Base-by-base conservation (phyloP, 1,140 invertebrate species). In the Bombyx mandarina region DNA sequence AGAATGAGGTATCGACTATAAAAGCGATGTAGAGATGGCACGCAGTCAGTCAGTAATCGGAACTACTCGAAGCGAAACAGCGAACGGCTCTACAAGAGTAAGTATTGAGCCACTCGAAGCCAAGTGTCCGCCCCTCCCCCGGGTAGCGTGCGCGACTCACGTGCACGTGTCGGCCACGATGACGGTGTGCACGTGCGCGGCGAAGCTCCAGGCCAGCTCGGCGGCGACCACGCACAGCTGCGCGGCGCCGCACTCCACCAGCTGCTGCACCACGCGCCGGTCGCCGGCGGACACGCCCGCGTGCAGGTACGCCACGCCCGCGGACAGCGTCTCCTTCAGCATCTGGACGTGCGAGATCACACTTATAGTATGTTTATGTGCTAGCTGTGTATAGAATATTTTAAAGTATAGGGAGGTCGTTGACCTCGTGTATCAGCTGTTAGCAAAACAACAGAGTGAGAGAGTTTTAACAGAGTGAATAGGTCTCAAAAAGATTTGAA, bases 241-340 rank as follows among this genome's bases (percentile, higher is more conserved):
- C 52, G 99, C 94, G 0, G 98, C 98, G 4, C 96, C 97, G 10
- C 93, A 94, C 67, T 96, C 93, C 70, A 99, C 98, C 22, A 99
- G 88, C 75, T 97, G 94, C 74, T 99, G 95, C 3, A 99, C 97
- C 45, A 99, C 88, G 43, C 94, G 92, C 54, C 94, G 89, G 89
- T 99, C 99, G 43, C 92, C 91, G 0, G 91, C 73, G 4, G 92
- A 93, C 5, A 99, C 88, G 7, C 98, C 98, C 89, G 99, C 98
- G 82, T 99, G 98, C 9, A 99, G 89, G 86, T 98, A 99, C 3
- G 96, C 98, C 45, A 99, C 97, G 54, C 99, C 99, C 82, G 98
- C 96, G 0, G 92, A 90, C 0, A 98, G 75, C 0, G 96, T 97
- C 77, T 98, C 96, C 63, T 93, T 94, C 43, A 97, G 74, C 42